phyloP scores from a whole-genome alignment of 2,113 vertebrate genomes.

The Pontoporia blainvillei region DNA sequence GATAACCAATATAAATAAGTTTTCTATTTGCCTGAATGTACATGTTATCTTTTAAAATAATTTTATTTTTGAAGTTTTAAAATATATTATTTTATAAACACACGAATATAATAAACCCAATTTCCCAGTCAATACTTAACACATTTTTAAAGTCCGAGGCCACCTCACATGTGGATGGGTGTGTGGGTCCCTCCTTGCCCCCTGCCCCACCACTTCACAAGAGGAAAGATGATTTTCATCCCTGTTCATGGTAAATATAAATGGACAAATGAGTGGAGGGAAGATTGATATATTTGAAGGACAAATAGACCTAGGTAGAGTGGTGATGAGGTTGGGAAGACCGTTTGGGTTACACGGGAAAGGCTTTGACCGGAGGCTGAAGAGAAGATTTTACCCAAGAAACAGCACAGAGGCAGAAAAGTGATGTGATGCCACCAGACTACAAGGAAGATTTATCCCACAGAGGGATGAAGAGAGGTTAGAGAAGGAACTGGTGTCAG shows the following conservation, averaged over 20 bases:
- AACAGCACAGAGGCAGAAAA: not conserved
- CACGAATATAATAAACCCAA: not conserved
- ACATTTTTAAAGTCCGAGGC: not conserved
- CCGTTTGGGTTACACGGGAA: not conserved
- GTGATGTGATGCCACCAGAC: fast-evolving
- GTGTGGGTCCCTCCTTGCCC: not conserved
- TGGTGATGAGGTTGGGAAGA: not conserved
- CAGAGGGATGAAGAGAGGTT: not conserved
- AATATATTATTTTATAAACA: not conserved
- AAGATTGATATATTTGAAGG: not conserved
- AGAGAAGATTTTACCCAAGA: not conserved
- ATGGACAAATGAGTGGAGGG: not conserved
- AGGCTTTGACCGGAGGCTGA: not conserved
- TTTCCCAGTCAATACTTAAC: not conserved
- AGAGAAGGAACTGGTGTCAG: not conserved
- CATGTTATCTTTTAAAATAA: not conserved
- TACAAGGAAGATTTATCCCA: not conserved
- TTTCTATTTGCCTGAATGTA: not conserved
- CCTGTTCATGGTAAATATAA: not conserved
- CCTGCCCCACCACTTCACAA: not conserved
- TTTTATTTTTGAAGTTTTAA: not conserved
- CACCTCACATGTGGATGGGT: not conserved
- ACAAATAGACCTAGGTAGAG: not conserved
- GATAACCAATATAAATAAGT: not conserved
- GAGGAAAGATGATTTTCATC: not conserved